Percentiles rank a stretch among this genome's conserved stretches.
These are phyloP conservation scores for Augiades crinisus DNA, from an alignment of 2,888 invertebrate species.

Conservation along the genomic window DNA sequence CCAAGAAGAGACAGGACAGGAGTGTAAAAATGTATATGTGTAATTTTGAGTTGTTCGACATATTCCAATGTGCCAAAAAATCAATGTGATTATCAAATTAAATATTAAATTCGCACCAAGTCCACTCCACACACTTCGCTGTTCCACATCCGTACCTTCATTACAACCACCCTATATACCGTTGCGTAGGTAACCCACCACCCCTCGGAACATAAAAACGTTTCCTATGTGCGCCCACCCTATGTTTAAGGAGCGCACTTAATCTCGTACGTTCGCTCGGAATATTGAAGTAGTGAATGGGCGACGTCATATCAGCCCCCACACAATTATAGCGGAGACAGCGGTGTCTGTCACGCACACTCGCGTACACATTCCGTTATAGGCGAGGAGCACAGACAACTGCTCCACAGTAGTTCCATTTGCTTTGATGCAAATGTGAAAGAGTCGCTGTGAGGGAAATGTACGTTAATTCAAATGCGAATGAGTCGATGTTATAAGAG, in stretches of 20 bases:
- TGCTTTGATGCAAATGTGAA: no score
- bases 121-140: slow-evolving; percentile 43
- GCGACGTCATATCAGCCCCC: slow-evolving; percentile 72
- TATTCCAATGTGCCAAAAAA: no score
- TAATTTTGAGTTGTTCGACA: no score
- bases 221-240: slow-evolving; percentile 64
- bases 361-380: slow-evolving; percentile 36
- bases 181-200: slow-evolving; percentile 59
- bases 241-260: slow-evolving; percentile 76
- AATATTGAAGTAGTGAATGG: slow-evolving; percentile 75
- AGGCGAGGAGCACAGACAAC: slow-evolving; percentile 1
- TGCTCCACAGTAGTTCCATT: neutral
- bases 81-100: no score
- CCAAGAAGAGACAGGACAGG: no score
- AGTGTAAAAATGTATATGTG: no score
- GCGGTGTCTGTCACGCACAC: slow-evolving; percentile 39
- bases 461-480: no score
- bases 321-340: slow-evolving; percentile 56
- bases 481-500: no score
- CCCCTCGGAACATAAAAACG: slow-evolving; percentile 66
- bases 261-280: slow-evolving; percentile 71
- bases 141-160: slow-evolving; percentile 49
- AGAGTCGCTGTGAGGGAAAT: no score
- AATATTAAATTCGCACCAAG: neutral
- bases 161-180: slow-evolving; percentile 71